phyloP scores from a whole-genome alignment of 1,140 invertebrate species.

The Armadillidium nasatum region DNA sequence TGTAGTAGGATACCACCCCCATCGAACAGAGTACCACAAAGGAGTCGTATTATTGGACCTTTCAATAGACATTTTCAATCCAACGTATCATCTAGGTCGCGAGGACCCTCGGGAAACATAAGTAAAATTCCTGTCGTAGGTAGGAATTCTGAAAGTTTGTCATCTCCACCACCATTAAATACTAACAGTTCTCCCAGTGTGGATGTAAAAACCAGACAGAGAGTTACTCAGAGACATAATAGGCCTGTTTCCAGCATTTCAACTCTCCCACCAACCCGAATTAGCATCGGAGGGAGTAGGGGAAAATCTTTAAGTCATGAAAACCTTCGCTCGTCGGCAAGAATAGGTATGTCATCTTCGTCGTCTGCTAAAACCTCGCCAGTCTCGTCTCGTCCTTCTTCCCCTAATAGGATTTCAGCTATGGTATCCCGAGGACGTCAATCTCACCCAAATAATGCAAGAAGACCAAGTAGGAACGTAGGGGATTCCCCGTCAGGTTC shows the following conservation, averaged over 20 bases:
- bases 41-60: neutral
- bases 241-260: constrained; percentile 19
- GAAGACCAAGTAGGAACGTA: neutral
- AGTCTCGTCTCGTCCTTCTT: neutral
- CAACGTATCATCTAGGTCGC: neutral
- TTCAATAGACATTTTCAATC: neutral
- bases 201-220: neutral
- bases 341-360: neutral
- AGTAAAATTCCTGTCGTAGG: constrained; percentile 17
- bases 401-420: neutral
- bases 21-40: neutral
- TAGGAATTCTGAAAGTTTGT: constrained; percentile 1
- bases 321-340: constrained; percentile 14
- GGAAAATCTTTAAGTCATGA: constrained; percentile 28
- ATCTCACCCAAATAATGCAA: neutral
- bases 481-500: neutral
- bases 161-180: neutral
- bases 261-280: neutral
- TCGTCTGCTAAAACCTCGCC: neutral
- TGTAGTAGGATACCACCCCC: constrained; percentile 36
- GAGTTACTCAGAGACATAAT: neutral
- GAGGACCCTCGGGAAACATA: neutral
- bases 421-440: neutral
- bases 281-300: neutral
- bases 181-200: neutral